Base-by-base conservation (phyloP, 1,140 invertebrate genomes). In the Saccostrea echinata region DNA sequence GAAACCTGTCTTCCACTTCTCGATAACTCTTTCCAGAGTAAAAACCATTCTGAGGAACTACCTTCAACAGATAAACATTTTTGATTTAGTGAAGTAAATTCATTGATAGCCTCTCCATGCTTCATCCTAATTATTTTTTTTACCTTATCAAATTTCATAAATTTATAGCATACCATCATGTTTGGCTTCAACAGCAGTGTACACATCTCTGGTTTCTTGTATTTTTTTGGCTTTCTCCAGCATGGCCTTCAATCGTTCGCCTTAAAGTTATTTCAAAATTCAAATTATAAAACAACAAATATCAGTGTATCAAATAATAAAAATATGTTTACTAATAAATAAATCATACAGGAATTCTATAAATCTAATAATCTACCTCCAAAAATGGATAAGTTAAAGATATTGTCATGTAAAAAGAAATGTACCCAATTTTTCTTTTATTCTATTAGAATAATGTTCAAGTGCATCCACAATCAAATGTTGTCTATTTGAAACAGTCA, bases 401-500 rank as follows among this genome's bases (percentile, higher is more conserved):
- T 64, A 64, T 8, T 64, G 4, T 64, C 21, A 64, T 64, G 57
- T 64, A 84, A 21, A 84, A n/a, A 16, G 6, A 84, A 53, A 52
- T 71, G 0, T 85, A 85, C 84, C 84, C 27, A 85, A 85, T 30
- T 24, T 85, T 64, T 35, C 61, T n/a, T 27, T 43, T 52, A 64
- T 27, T 71, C 68, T 85, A 21, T 68, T 33, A 11, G 68, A 35
- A 68, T 86, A 57, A 35, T 86, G 68, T 51, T 61, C 33, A 24
- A 86, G 18, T n/a, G 64, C 71, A 52, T 86, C 87, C 24, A 84
- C 33, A 51, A 89, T 71, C 27, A 87, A 61, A 82, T 90, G 84
- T n/a, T 84, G 52, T 53, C 90, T 43, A 64, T 89, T 85, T 33
- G 53, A 33, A 8, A 84, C 6, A 4, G 85, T 83, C 90, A 90